These are phyloP conservation scores for Subacronicta megacephala DNA, from an alignment of 2,888 invertebrate genomes.

Conservation along the genomic window DNA sequence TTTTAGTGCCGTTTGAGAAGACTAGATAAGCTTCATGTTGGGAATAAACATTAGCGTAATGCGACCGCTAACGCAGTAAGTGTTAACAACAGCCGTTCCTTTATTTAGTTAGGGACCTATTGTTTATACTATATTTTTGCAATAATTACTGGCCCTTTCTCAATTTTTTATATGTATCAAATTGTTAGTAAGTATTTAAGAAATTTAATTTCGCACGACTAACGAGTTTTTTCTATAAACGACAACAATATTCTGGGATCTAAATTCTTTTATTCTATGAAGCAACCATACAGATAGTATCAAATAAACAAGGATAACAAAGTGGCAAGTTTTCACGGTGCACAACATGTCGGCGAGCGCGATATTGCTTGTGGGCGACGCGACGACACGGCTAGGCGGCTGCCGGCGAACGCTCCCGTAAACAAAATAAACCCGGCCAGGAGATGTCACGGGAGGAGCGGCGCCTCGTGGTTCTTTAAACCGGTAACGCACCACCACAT, in stretches of 20 bases:
- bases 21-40: constrained; percentile 84
- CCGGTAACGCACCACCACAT: constrained; percentile 66
- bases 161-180: neutral
- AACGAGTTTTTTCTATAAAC: too few relatives aligned
- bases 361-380: constrained; percentile 58
- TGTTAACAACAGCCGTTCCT: constrained; percentile 66
- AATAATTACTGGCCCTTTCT: constrained; percentile 12
- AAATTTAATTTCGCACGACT: neutral
- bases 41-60: constrained; percentile 86
- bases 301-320: constrained; percentile 55
- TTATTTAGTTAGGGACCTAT: constrained; percentile 62
- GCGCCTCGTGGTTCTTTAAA: constrained; percentile 32
- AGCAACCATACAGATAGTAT: constrained; percentile 49
- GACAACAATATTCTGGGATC: too few relatives aligned
- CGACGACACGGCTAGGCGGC: constrained; percentile 60
- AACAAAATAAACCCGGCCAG: constrained; percentile 77
- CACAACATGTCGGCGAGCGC: constrained; percentile 59
- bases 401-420: constrained; percentile 67
- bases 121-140: constrained; percentile 44
- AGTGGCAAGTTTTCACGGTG: constrained; percentile 57
- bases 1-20: constrained; percentile 85
- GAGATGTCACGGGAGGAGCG: constrained; percentile 31
- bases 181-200: constrained; percentile 11
- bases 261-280: constrained; percentile 39
- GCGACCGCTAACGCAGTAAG: constrained; percentile 77